phyloP scores from a whole-genome alignment of 2,113 vertebrate species.

The Indicator indicator region DNA sequence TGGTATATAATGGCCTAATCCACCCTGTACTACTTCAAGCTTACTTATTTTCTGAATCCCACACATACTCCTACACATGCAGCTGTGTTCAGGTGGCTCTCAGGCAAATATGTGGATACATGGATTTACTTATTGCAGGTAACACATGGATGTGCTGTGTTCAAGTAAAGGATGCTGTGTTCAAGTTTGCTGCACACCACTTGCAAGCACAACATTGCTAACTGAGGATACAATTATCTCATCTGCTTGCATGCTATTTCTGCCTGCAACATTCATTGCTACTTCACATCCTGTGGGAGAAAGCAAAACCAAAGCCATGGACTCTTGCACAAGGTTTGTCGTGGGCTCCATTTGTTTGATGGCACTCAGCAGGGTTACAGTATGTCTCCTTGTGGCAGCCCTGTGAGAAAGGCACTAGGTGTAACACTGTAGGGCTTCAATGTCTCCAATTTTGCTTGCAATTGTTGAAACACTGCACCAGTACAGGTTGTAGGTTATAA shows the following conservation, averaged over 20 bases:
- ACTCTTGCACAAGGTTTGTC: neutral
- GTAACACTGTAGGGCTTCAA: neutral
- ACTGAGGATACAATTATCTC: neutral
- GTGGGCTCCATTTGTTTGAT: neutral
- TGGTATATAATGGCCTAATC: neutral
- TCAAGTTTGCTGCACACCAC: neutral
- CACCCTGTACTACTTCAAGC: neutral
- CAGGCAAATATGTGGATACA: neutral
- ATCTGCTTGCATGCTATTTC: neutral
- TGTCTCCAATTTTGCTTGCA: neutral
- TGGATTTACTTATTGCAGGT: neutral
- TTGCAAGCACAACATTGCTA: neutral
- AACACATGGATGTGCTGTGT: neutral
- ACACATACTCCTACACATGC: neutral
- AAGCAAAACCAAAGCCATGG: neutral
- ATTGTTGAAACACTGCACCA: neutral
- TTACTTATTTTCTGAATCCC: slow-evolving; percentile 7
- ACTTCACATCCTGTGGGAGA: neutral
- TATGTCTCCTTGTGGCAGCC: neutral
- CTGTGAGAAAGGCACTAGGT: neutral
- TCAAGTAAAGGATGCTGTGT: neutral
- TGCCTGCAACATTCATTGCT: neutral
- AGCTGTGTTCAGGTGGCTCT: neutral
- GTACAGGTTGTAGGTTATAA: neutral
- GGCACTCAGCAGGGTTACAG: neutral